phyloP scores from a whole-genome alignment of 2,888 invertebrate genomes.

The Augiades crinisus region DNA sequence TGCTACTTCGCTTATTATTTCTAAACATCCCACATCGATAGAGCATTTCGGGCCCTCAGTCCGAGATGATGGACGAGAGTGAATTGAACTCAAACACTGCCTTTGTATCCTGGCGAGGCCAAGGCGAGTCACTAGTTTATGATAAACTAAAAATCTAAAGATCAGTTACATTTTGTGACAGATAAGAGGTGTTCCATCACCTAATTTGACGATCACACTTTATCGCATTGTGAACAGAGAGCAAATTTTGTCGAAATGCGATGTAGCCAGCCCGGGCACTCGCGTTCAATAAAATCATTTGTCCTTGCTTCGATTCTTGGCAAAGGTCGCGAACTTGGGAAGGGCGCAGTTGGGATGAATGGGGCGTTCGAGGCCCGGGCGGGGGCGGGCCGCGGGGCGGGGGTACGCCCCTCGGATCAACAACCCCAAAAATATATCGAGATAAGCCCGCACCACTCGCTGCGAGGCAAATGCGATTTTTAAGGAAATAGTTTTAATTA shows the following conservation, averaged over 20 bases:
- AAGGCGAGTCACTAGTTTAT: too few species aligned
- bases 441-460: conserved; percentile 48
- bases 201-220: conserved; percentile 5
- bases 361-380: conserved; percentile 53
- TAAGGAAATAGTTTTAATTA: conserved; percentile 55
- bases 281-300: conserved; percentile 49
- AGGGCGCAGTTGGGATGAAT: conserved; percentile 65
- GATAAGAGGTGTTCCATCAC: not conserved
- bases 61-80: too few species aligned
- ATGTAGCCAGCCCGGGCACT: conserved; percentile 23
- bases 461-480: conserved; percentile 48
- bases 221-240: not conserved
- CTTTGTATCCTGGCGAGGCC: too few species aligned
- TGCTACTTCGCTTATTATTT: too few species aligned
- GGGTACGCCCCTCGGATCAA: conserved; percentile 59
- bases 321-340: conserved; percentile 66
- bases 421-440: conserved; percentile 71
- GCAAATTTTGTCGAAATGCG: conserved; percentile 9
- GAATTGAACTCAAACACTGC: too few species aligned
- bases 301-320: conserved; percentile 54
- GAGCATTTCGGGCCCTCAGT: too few species aligned
- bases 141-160: too few species aligned
- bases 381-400: conserved; percentile 35
- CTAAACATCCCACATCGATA: too few species aligned
- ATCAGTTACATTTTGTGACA: not conserved